These are phyloP conservation scores for Protonemura montana DNA, from an alignment of 2,888 invertebrate species.

Conservation along the genomic window DNA sequence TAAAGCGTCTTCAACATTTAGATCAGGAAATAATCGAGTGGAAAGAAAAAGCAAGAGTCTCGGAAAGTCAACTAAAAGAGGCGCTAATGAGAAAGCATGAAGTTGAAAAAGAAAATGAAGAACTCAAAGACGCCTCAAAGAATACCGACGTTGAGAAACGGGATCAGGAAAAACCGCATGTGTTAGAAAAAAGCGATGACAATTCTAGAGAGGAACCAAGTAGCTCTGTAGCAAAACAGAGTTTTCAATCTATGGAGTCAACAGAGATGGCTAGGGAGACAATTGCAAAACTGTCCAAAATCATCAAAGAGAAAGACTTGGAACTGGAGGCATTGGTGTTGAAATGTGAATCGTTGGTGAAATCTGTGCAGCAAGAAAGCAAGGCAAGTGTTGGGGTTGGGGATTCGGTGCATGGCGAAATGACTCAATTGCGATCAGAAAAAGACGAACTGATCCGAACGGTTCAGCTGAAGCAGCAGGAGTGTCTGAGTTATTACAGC, in stretches of 20 bases:
- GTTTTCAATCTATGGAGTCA: constrained; percentile 31
- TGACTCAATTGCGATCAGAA: constrained; percentile 58
- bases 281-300: constrained; percentile 57
- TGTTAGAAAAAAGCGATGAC: constrained; percentile 44
- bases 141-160: constrained; percentile 41
- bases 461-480: constrained; percentile 82
- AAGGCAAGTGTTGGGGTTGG: constrained; percentile 53
- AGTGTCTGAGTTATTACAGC: constrained; percentile 82
- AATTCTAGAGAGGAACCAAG: constrained; percentile 42
- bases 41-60: constrained; percentile 43
- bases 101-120: constrained; percentile 46
- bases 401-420: constrained; percentile 49
- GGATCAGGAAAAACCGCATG: constrained; percentile 42
- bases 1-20: constrained; percentile 42
- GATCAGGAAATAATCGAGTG: constrained; percentile 49
- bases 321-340: constrained; percentile 59
- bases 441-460: constrained; percentile 77
- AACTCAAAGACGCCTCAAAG: constrained; percentile 48
- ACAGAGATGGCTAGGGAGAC: constrained; percentile 54
- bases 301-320: constrained; percentile 59
- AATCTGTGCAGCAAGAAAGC: constrained; percentile 54
- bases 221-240: constrained; percentile 14
- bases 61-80: constrained; percentile 41
- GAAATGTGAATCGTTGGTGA: constrained; percentile 54
- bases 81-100: constrained; percentile 42